phyloP scores from a whole-genome alignment of 2,888 invertebrate species.

The Dyspetes luteomarginatus region DNA sequence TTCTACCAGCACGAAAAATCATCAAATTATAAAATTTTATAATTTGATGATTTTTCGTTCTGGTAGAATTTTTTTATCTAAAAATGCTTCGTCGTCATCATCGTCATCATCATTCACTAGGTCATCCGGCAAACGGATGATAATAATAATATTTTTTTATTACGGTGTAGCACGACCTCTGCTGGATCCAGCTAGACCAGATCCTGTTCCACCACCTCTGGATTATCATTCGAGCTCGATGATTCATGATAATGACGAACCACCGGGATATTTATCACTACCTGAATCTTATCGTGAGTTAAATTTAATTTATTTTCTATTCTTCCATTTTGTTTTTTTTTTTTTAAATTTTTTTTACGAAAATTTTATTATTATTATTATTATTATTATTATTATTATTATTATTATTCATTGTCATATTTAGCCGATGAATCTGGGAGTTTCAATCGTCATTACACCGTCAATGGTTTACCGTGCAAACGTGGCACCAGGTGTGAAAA shows the following conservation, averaged over 20 bases:
- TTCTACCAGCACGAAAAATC: no score
- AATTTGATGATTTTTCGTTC: no score
- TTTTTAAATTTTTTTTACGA: no score
- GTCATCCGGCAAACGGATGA: no score
- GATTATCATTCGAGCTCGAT: conserved; percentile 11
- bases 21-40: no score
- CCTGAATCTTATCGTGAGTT: conserved; percentile 42
- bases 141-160: no score
- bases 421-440: conserved; percentile 84
- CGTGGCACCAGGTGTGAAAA: conserved; percentile 89
- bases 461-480: conserved; percentile 92
- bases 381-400: no score
- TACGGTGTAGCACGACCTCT: no score
- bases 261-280: conserved; percentile 23
- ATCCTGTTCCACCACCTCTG: conserved; percentile 50
- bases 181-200: conserved; percentile 66
- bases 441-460: conserved; percentile 90
- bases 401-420: not conserved
- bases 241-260: conserved; percentile 4
- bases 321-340: no score
- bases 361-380: no score
- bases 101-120: no score
- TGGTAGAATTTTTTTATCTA: no score
- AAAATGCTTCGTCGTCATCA: not conserved
- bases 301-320: not conserved